Conservation (phyloP, 2,797 vertebrate species). For the Zalophus californianus region DNA sequence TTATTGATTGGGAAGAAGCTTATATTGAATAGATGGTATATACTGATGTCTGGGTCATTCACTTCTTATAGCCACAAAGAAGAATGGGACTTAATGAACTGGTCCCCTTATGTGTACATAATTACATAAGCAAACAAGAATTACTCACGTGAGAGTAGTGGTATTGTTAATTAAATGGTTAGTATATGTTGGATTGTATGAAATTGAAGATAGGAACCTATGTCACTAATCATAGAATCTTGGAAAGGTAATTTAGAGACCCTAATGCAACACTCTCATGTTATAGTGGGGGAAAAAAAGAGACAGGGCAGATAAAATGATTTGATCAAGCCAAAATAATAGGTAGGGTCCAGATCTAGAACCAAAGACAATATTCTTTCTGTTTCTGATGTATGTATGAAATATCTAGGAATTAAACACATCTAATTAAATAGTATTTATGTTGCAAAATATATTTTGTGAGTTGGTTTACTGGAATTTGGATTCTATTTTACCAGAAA, state of each 20-base stretch:
- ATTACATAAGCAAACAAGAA: conserved; percentile 45
- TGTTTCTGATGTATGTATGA: background rate
- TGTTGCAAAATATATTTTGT: background rate
- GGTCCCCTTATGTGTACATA: background rate
- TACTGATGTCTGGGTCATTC: conserved; percentile 25
- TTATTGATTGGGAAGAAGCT: conserved; percentile 61
- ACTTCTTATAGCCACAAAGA: background rate
- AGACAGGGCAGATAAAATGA: background rate
- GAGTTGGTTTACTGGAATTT: background rate
- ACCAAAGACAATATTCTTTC: background rate
- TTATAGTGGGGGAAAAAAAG: background rate
- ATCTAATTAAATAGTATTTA: background rate
- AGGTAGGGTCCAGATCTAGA: background rate
- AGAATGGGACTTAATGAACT: conserved; percentile 1
- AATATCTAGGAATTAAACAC: background rate
- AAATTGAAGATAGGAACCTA: background rate
- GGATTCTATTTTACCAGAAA: background rate
- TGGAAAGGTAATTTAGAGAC: background rate
- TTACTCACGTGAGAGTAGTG: background rate
- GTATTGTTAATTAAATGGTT: conserved; percentile 57
- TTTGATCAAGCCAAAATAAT: background rate
- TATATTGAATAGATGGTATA: conserved; percentile 34
- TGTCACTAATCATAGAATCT: background rate
- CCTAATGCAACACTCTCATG: background rate
- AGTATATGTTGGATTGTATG: background rate